These are phyloP conservation scores for Scolopax bukidnonensis DNA, from an alignment of 2,797 vertebrate genomes.

Conservation along the genomic window DNA sequence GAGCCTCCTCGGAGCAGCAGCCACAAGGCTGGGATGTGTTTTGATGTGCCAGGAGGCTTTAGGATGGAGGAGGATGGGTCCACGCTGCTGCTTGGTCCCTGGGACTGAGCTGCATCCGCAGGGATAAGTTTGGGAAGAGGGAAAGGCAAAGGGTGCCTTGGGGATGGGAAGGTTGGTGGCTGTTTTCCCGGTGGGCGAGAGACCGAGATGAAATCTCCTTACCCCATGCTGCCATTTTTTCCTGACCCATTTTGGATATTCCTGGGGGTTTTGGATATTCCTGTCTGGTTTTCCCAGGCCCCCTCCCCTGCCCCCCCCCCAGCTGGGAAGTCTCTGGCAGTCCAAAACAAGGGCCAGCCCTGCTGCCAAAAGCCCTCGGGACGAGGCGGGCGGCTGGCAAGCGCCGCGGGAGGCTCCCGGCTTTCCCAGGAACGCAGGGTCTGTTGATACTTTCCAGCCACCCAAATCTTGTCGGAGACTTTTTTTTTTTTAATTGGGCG, in stretches of 20 bases:
- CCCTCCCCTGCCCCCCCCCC: no score
- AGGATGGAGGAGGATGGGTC: neutral
- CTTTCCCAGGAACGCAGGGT: neutral
- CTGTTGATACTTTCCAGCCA: neutral
- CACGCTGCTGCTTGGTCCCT: neutral
- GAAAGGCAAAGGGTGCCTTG: neutral
- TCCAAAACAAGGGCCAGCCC: neutral
- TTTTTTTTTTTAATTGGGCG: neutral
- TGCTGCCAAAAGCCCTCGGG: neutral
- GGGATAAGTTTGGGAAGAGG: neutral
- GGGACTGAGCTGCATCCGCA: neutral
- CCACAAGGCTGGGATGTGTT: neutral
- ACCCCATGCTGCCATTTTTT: rapidly evolving
- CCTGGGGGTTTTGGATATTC: neutral
- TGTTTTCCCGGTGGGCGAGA: neutral
- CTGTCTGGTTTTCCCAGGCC: neutral
- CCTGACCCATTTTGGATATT: neutral
- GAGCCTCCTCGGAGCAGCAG: neutral
- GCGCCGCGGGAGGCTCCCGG: neutral
- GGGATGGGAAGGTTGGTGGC: neutral
- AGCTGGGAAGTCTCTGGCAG: neutral
- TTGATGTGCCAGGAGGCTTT: neutral
- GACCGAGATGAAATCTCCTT: neutral
- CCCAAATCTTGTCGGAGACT: neutral
- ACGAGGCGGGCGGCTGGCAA: neutral